phyloP scores from a whole-genome alignment of 1,140 invertebrate species.

The Drosophila prosaltans region DNA sequence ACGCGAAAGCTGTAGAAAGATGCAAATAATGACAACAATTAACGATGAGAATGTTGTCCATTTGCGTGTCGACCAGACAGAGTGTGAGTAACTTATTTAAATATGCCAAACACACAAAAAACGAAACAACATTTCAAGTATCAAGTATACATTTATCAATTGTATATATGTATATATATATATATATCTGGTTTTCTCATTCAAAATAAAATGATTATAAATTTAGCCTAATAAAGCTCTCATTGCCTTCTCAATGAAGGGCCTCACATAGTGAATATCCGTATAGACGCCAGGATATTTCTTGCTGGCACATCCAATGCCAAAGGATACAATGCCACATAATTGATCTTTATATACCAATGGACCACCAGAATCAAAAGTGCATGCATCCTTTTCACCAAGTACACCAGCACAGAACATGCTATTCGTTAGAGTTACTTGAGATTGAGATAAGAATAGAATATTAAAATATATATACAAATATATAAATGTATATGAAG shows the following conservation, averaged over 20 bases:
- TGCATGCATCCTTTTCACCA: slow-evolving; percentile 62
- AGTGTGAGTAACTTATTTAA: not conserved
- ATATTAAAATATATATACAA: not conserved
- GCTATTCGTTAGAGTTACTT: slow-evolving; percentile 33
- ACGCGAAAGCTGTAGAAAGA: slow-evolving; percentile 53
- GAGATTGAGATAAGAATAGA: not conserved
- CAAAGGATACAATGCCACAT: slow-evolving; percentile 72
- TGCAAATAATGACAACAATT: slow-evolving; percentile 66
- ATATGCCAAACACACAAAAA: slow-evolving; percentile 3
- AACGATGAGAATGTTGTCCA: slow-evolving; percentile 44
- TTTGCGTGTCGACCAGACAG: slow-evolving; percentile 1
- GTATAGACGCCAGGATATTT: slow-evolving; percentile 71
- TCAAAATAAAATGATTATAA: no score
- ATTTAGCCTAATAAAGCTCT: not conserved
- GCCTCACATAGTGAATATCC: slow-evolving; percentile 63
- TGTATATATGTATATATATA: not conserved
- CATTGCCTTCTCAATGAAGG: slow-evolving; percentile 49
- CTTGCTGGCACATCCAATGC: slow-evolving; percentile 59
- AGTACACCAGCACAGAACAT: slow-evolving; percentile 64
- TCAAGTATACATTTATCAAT: no score
- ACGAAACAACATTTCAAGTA: no score
- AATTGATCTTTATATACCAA: slow-evolving; percentile 39
- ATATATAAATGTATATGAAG: not conserved
- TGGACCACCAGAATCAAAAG: slow-evolving; percentile 71
- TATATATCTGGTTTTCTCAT: not conserved